phyloP scores from a whole-genome alignment of 2,113 vertebrate species.

The Odocoileus hemionus region DNA sequence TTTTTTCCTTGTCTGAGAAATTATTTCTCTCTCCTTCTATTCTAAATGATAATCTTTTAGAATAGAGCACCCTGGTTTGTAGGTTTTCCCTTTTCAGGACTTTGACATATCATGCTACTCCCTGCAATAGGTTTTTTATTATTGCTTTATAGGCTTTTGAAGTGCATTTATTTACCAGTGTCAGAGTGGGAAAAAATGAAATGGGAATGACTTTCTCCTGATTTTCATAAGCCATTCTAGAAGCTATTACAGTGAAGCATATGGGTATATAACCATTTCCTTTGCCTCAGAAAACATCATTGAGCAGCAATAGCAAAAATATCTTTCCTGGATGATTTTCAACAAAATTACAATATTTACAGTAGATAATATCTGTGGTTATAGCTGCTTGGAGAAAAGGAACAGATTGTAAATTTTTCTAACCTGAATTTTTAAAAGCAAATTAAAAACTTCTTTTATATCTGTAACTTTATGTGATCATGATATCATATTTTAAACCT shows the following conservation, averaged over 20 bases:
- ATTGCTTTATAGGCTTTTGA: background rate
- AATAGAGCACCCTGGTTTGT: background rate
- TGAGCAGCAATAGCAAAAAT: background rate
- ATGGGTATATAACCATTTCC: background rate
- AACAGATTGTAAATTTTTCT: background rate
- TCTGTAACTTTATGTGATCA: background rate
- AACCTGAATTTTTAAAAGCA: constrained; percentile 17
- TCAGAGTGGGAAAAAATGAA: background rate
- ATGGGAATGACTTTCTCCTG: background rate
- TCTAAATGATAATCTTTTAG: background rate
- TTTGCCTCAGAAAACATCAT: background rate
- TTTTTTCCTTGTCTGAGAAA: background rate
- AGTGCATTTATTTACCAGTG: background rate
- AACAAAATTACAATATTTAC: background rate
- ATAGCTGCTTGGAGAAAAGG: background rate
- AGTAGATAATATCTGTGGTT: background rate
- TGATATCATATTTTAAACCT: background rate
- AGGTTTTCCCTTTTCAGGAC: background rate
- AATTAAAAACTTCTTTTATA: background rate
- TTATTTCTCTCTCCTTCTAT: background rate
- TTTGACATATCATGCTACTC: background rate
- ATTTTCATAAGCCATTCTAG: background rate
- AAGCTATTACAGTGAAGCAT: background rate
- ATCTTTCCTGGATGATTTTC: background rate
- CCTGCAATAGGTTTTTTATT: background rate